Evolutionary conservation across 2,888 invertebrate species (phyloP), one percentile per base, ranked within the genome.

Genomic region (Lymantria dispar): DNA sequence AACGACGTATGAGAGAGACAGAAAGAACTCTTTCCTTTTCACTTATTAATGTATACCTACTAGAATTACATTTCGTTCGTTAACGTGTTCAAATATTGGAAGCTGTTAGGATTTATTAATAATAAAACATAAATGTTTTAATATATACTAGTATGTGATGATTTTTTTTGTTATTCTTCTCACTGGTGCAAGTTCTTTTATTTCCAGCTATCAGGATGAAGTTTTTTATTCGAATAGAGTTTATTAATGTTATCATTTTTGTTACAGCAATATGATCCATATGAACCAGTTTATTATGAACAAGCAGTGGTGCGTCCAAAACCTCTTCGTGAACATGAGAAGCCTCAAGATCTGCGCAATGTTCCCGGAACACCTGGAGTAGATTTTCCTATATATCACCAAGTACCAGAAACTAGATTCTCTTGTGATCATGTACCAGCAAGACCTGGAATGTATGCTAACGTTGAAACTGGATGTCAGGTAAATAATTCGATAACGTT

Each of bases 401-500:
- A 90, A 56, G 95, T 96, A 0, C 97, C 97, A 0, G 93, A 94
- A 31, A 97, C 97, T 13, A 92, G 93, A 62, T 97, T 97, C 86
- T 94, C 95, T 2, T 97, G 97, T 74, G 92, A 93, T 45, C 92
- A 94, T 64, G 96, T 97, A 38, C 96, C 97, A 0, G 94, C 94
- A 14, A 92, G 94, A 47, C 97, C 97, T 1, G 97, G 97, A 63
- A 97, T 97, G 94, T 97, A 97, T 78, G 97, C 97, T n/a, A 96
- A 97, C 74, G 94, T 96, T 0, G 97, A 97, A 81, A 95, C 97
- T 60, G 96, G 96, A 50, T 97, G 97, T 67, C 97, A 97, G 93
- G 96, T 68, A 53, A 33, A 33, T 33, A 33, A 33, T 33, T 33
- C 8, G 10, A 22, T 22, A 22, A 22, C 5, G 2, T 22, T 22